Evolutionary conservation across 1,140 invertebrate species (phyloP).

Genomic region (Nephila pilipes): DNA sequence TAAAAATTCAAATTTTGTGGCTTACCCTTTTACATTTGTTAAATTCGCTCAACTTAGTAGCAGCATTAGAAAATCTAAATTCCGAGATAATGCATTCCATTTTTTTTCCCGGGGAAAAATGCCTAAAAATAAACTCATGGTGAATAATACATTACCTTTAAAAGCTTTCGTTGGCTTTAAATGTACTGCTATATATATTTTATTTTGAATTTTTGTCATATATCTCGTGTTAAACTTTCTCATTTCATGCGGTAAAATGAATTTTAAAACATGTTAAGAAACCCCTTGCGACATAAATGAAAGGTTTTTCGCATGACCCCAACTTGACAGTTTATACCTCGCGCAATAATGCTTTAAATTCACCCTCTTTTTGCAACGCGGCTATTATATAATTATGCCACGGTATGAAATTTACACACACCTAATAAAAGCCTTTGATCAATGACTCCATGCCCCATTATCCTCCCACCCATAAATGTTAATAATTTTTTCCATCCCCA

Average conservation of each 20-base stretch:
- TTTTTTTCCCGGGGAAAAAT: background rate
- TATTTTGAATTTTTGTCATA: background rate
- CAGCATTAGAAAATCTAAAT: background rate
- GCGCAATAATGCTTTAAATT: background rate
- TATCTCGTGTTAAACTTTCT: background rate
- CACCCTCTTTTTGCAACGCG: background rate
- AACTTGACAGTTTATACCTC: background rate
- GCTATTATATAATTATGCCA: slow-evolving; percentile 8
- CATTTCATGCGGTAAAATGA: background rate
- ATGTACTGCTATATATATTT: background rate
- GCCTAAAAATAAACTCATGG: background rate
- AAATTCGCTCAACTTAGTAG: background rate
- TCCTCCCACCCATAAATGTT: slow-evolving; percentile 11
- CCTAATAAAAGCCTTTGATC: slow-evolving; percentile 23
- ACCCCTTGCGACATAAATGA: background rate
- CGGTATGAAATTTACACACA: slow-evolving; percentile 26
- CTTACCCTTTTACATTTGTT: background rate
- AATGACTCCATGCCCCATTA: slow-evolving; percentile 7
- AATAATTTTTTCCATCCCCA: background rate
- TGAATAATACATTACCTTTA: background rate
- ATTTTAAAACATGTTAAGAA: background rate
- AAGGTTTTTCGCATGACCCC: background rate
- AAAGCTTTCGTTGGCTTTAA: background rate
- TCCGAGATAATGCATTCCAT: background rate
- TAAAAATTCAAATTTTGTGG: background rate